phyloP scores from a whole-genome alignment of 2,888 invertebrate species.

The Chydorus sphaericus region DNA sequence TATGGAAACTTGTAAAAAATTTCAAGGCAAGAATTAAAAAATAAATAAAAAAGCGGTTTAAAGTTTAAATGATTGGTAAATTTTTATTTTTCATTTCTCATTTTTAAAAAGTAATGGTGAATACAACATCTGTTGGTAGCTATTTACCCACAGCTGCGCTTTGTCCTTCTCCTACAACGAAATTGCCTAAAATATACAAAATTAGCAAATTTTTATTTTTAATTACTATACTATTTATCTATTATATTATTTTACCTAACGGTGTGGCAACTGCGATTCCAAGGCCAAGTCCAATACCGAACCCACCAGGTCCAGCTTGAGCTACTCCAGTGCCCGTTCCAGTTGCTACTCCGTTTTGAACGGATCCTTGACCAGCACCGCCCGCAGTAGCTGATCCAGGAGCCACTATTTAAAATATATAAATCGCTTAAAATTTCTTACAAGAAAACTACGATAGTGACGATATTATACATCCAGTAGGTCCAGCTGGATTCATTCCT shows the following conservation, averaged over 20 bases:
- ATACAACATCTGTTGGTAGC: background rate
- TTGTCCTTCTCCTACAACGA: background rate
- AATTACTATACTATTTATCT: too few relatives aligned
- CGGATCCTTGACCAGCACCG: background rate
- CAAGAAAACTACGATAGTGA: too few relatives aligned
- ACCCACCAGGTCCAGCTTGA: background rate
- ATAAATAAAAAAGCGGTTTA: background rate
- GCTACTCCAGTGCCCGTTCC: background rate
- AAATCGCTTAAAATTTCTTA: background rate
- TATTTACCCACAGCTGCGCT: background rate
- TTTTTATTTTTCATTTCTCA: background rate
- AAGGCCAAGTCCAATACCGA: background rate
- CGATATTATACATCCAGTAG: too few relatives aligned
- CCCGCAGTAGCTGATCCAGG: background rate
- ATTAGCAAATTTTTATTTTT: too few relatives aligned
- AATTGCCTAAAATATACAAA: too few relatives aligned
- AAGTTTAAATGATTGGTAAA: background rate
- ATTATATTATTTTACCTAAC: too few relatives aligned
- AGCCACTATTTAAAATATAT: background rate
- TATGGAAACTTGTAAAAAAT: background rate
- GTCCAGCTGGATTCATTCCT: too few relatives aligned
- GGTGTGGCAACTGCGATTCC: background rate
- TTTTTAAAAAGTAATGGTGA: background rate
- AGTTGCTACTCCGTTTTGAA: background rate
- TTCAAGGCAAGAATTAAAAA: background rate